Evolutionary conservation across 1,140 invertebrate genomes (phyloP).

Genomic region (Zophobas atratus): DNA sequence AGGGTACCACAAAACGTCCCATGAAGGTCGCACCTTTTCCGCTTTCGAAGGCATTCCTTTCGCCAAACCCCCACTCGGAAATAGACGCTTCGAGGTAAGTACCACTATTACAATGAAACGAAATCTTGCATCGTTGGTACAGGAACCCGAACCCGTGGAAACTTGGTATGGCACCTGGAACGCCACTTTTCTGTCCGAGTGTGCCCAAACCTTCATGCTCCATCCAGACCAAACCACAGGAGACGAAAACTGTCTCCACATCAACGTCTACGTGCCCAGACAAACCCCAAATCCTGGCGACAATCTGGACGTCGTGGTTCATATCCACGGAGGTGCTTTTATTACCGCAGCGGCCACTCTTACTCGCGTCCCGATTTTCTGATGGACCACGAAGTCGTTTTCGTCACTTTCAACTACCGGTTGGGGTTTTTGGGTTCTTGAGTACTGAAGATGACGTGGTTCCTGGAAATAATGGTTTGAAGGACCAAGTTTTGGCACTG

Average conservation of each 20-base stretch:
- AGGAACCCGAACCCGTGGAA: slow-evolving; percentile 49
- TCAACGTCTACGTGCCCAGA: slow-evolving; percentile 69
- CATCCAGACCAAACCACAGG: slow-evolving; percentile 58
- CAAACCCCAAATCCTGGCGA: slow-evolving; percentile 64
- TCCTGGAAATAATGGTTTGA: slow-evolving; percentile 75
- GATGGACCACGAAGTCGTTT: slow-evolving; percentile 74
- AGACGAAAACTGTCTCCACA: slow-evolving; percentile 71
- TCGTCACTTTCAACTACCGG: slow-evolving; percentile 78
- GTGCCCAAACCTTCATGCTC: slow-evolving; percentile 31
- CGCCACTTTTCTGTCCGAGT: slow-evolving; percentile 44
- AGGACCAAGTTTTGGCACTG: slow-evolving; percentile 75
- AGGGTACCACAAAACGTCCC: slow-evolving; percentile 54
- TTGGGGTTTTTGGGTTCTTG: slow-evolving; percentile 75
- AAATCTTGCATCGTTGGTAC: background rate
- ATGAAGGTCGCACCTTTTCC: slow-evolving; percentile 67
- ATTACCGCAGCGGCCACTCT: slow-evolving; percentile 71
- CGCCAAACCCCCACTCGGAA: slow-evolving; percentile 73
- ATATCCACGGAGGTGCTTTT: slow-evolving; percentile 75
- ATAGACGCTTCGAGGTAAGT: slow-evolving; percentile 71
- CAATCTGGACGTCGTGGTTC: slow-evolving; percentile 72
- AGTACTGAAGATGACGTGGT: slow-evolving; percentile 72
- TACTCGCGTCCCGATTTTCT: slow-evolving; percentile 71
- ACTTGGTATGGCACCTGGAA: slow-evolving; percentile 55
- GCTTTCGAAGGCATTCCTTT: slow-evolving; percentile 76
- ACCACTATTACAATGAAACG: background rate